A percentile compares a stretch with the other conserved stretches of the same genome.
These are phyloP conservation scores for Chelidonichthys spinosus DNA, from an alignment of 2,797 vertebrate genomes.

Conservation along the genomic window DNA sequence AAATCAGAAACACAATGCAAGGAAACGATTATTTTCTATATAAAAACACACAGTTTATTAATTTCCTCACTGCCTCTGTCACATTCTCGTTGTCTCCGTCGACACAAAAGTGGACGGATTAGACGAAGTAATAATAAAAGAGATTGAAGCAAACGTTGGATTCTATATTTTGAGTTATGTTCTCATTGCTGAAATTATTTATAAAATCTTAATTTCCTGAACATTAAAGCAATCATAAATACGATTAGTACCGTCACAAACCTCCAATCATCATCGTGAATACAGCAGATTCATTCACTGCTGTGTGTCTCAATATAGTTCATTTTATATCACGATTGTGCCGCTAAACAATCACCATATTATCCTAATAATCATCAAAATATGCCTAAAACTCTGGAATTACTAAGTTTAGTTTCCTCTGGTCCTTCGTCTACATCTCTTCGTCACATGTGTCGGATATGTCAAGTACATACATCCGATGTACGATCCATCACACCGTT, in stretches of 20 bases:
- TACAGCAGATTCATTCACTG: not conserved
- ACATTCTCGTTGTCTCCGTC: not conserved
- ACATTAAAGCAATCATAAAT: slow-evolving; percentile 39
- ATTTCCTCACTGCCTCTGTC: slow-evolving; percentile 13
- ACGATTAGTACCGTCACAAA: slow-evolving; percentile 15
- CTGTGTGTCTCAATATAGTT: not conserved
- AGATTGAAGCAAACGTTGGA: not conserved
- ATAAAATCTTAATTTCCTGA: slow-evolving; percentile 34
- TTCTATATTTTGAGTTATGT: not conserved
- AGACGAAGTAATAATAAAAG: slow-evolving; percentile 5
- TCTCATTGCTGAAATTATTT: slow-evolving; percentile 26
- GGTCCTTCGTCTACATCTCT: too few relatives aligned
- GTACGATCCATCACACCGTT: too few relatives aligned
- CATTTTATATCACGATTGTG: too few relatives aligned
- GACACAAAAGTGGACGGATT: slow-evolving; percentile 41
- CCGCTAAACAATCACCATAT: too few relatives aligned
- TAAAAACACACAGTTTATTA: not conserved
- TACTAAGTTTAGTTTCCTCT: too few relatives aligned
- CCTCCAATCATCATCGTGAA: slow-evolving; percentile 30
- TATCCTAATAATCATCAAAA: too few relatives aligned
- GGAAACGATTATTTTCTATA: not conserved
- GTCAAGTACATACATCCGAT: too few relatives aligned
- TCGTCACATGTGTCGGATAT: too few relatives aligned
- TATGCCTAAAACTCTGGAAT: too few relatives aligned
- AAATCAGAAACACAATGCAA: not conserved